Evolutionary conservation across 2,888 invertebrate genomes (phyloP).

Genomic region (Eulithis testata): DNA sequence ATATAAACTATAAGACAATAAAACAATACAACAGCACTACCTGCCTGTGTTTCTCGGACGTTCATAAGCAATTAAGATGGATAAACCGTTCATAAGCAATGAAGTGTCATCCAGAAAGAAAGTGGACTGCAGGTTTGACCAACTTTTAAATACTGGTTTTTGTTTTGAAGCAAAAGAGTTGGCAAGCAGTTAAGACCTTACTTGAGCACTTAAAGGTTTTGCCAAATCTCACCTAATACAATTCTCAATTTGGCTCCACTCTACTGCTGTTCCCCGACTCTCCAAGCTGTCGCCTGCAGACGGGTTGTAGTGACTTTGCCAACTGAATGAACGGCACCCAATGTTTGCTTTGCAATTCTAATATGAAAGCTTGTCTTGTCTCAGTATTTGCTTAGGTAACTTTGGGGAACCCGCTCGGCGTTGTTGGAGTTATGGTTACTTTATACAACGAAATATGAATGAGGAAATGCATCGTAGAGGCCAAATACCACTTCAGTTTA

Average conservation of each 20-base stretch:
- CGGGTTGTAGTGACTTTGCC: constrained; percentile 23
- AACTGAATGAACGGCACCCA: constrained; percentile 20
- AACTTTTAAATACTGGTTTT: too few relatives aligned
- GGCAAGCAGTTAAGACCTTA: too few relatives aligned
- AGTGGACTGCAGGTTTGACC: too few relatives aligned
- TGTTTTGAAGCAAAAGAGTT: too few relatives aligned
- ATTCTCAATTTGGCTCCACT: constrained; percentile 6
- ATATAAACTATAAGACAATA: too few relatives aligned
- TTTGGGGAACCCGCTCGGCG: constrained; percentile 9
- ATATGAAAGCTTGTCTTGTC: constrained; percentile 30
- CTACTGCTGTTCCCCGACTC: constrained; percentile 13
- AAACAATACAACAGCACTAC: too few relatives aligned
- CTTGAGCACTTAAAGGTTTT: not conserved
- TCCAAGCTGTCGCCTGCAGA: constrained; percentile 26
- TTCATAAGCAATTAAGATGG: too few relatives aligned
- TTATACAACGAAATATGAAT: constrained; percentile 5
- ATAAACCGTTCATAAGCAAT: too few relatives aligned
- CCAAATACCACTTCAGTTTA: not conserved
- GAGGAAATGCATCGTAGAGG: not conserved
- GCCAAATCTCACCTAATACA: constrained; percentile 5
- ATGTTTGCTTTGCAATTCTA: constrained; percentile 33
- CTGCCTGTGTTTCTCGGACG: too few relatives aligned
- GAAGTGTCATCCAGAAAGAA: too few relatives aligned
- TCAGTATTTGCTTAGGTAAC: constrained; percentile 27
- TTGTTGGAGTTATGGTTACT: constrained; percentile 13